Evolutionary conservation across 2,113 vertebrate species (phyloP).

Genomic region (Melanerpes aurifrons): DNA sequence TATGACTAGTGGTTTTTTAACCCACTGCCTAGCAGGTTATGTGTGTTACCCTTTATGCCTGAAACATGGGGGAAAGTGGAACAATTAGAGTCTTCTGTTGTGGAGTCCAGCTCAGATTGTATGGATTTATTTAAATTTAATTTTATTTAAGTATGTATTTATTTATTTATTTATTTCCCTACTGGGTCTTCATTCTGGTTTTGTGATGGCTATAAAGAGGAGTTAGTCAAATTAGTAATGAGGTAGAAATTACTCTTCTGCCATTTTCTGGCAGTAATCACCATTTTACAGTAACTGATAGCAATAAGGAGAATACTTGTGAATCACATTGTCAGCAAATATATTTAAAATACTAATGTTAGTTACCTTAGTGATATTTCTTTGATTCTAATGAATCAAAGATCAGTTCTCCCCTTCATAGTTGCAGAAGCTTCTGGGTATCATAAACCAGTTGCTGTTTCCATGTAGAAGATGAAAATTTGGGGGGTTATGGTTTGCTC

Average conservation of each 20-base stretch:
- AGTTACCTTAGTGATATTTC: background rate
- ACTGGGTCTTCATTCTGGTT: background rate
- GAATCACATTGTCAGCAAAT: background rate
- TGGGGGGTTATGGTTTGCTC: background rate
- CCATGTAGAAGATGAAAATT: background rate
- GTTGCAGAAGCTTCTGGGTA: background rate
- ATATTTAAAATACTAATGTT: background rate
- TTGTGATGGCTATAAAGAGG: background rate
- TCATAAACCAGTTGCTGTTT: background rate
- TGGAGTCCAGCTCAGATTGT: background rate
- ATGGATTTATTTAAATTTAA: background rate
- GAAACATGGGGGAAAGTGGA: background rate
- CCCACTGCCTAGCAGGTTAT: background rate
- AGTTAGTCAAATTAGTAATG: background rate
- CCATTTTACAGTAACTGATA: background rate
- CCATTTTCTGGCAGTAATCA: background rate
- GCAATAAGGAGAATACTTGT: background rate
- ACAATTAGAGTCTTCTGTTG: background rate
- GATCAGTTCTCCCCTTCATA: background rate
- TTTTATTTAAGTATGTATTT: too few relatives aligned
- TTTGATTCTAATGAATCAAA: background rate
- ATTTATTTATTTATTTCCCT: background rate
- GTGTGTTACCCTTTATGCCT: background rate
- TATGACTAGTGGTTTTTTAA: background rate
- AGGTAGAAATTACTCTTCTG: background rate